A percentile compares a stretch with the other conserved stretches of the same genome.
These are phyloP conservation scores for Caerostris darwini DNA, from an alignment of 1,140 invertebrate genomes.

Conservation along the genomic window DNA sequence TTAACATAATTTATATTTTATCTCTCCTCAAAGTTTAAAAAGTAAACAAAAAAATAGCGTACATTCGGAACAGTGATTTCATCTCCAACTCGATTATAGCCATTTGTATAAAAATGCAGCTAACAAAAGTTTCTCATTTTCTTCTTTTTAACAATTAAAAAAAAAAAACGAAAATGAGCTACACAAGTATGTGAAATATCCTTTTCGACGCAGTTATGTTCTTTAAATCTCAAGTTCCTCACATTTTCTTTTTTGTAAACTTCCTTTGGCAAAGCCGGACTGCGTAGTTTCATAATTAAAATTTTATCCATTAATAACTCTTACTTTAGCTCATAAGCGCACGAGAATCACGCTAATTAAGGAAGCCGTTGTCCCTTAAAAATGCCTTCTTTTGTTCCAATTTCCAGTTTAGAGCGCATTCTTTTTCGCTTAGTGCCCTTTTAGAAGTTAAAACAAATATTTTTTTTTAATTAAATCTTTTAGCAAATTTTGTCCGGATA, in stretches of 20 bases:
- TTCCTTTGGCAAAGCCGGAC: neutral
- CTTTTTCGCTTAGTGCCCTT: neutral
- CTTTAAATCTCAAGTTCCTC: neutral
- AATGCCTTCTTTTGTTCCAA: neutral
- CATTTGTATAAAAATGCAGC: no score
- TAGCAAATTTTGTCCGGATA: neutral
- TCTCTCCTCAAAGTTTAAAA: no score
- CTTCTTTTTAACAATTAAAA: no score
- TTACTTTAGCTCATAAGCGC: neutral
- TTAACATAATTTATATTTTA: no score
- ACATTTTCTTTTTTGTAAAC: neutral
- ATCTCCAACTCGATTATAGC: no score
- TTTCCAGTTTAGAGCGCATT: neutral
- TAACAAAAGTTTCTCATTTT: no score
- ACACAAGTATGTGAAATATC: no score
- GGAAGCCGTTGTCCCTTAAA: neutral
- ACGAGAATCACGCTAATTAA: neutral
- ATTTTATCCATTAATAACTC: neutral
- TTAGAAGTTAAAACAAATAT: neutral
- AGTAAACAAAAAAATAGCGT: no score
- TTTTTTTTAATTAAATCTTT: neutral
- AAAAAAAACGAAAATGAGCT: no score
- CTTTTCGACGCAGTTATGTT: neutral
- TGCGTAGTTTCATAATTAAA: slow-evolving; percentile 8
- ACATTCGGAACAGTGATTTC: no score